Base-by-base conservation (phyloP, 2,797 vertebrate genomes). In the Liparis tanakae region DNA sequence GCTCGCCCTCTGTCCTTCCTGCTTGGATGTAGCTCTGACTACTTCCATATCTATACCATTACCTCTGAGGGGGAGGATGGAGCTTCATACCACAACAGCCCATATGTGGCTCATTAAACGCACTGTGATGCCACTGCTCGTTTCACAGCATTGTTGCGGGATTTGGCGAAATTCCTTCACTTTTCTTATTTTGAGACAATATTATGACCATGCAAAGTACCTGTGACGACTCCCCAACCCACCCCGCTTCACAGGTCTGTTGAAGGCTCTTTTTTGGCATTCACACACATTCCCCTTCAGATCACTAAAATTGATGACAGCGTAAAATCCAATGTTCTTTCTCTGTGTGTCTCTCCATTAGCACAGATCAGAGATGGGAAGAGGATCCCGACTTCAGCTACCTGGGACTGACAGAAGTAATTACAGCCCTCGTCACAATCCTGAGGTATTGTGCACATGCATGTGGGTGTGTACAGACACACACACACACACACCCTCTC, bases 1-100 rank as follows among this genome's bases (percentile, higher is more conserved):
- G 86, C 85, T 91, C 85, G 43, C 89, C 88, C 92, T 88, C 90
- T 86, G 90, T 91, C 83, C 89, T 85, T 80, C 72, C 76, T 73
- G 80, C 72, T 81, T 71, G 70, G 68, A 77, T 69, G 78, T 57
- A 81, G 83, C 81, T 80, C 83, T 62, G 67, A 78, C 70, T 79
- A 80, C 86, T 84, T 90, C 83, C 84, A 87, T 84, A 87, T 89
- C 90, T 86, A 88, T 85, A 90, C 80, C 85, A 86, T 90, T 87
- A 70, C 85, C 83, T 87, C 82, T 55, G 79, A 86, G 87, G 84
- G 81, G 87, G 85, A 81, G 86, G 79, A 83, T 66, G 6, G 43
- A 74, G 78, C 87, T 78, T 82, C 70, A 46, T 78, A 79, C 66
- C 79, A 66, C 79, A 78, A 80, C 79, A 69, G 79, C 80, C 82